A percentile compares a stretch with the other conserved stretches of the same genome.
Evolutionary conservation across 92 coral and sea anemone genomes (phyloP).

Genomic region (Pocillopora meandrina): DNA sequence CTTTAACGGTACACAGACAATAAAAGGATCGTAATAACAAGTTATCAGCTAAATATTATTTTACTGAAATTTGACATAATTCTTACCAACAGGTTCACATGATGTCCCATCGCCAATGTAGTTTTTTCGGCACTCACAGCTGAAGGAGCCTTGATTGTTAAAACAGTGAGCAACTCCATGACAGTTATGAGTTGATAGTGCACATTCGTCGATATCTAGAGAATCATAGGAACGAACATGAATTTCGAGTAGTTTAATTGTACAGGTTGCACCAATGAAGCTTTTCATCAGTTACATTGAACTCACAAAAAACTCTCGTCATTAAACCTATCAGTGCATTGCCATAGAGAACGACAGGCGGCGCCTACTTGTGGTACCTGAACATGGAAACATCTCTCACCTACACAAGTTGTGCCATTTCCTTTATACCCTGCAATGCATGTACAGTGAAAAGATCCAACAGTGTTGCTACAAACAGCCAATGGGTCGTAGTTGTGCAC

Average conservation of each 20-base stretch:
- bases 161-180: conserved; percentile 20
- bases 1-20: background rate
- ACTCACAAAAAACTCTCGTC: too few species aligned
- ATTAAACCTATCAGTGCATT: too few species aligned
- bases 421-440: conserved; percentile 20
- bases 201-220: conserved; percentile 16
- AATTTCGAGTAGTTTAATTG: background rate
- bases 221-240: background rate
- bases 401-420: background rate
- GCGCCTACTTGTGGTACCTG: too few species aligned
- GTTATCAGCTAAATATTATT: too few species aligned
- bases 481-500: conserved; percentile 24
- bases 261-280: background rate
- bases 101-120: conserved; percentile 28
- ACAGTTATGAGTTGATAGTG: background rate
- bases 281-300: background rate
- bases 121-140: background rate
- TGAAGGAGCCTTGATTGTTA: conserved; percentile 1
- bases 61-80: background rate
- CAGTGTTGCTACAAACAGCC: conserved; percentile 20
- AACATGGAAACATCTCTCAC: background rate
- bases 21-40: background rate
- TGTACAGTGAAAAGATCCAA: conserved; percentile 10
- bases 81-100: conserved; percentile 24
- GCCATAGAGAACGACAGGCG: too few species aligned